These are phyloP conservation scores for Gymnoscopelus microlampas DNA, from an alignment of 2,797 vertebrate genomes.

Conservation along the genomic window DNA sequence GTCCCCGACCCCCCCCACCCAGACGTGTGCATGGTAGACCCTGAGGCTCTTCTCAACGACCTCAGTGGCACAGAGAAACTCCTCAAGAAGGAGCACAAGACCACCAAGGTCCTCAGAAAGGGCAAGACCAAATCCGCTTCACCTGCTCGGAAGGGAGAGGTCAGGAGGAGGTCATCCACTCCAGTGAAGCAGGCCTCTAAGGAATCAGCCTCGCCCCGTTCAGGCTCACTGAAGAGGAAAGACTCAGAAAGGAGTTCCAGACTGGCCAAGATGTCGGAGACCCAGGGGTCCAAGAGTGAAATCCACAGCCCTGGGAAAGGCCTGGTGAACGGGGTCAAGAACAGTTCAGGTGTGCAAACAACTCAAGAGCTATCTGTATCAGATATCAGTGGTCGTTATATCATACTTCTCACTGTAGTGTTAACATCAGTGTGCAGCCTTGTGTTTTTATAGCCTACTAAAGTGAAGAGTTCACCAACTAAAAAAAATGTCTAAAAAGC, in stretches of 20 bases:
- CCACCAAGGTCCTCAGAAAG: constrained; percentile 87
- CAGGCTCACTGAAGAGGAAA: constrained; percentile 82
- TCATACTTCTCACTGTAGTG: too few species aligned
- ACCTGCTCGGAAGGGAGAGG: constrained; percentile 87
- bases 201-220: constrained; percentile 83
- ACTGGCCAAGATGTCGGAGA: constrained; percentile 78
- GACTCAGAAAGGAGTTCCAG: constrained; percentile 86
- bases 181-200: constrained; percentile 87
- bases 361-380: not conserved
- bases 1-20: constrained; percentile 91
- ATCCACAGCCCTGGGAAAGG: constrained; percentile 84
- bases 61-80: constrained; percentile 86
- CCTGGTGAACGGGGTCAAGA: constrained; percentile 89
- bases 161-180: constrained; percentile 88
- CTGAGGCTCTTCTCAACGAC: constrained; percentile 87
- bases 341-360: constrained; percentile 80
- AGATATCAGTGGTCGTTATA: too few species aligned
- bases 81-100: constrained; percentile 90
- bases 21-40: constrained; percentile 98
- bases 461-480: too few species aligned
- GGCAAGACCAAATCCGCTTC: constrained; percentile 91
- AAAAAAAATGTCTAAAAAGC: too few species aligned
- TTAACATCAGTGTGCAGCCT: too few species aligned
- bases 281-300: constrained; percentile 82
- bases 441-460: too few species aligned